Conservation (phyloP, 2,888 invertebrate genomes). For the Lottia scabra region DNA sequence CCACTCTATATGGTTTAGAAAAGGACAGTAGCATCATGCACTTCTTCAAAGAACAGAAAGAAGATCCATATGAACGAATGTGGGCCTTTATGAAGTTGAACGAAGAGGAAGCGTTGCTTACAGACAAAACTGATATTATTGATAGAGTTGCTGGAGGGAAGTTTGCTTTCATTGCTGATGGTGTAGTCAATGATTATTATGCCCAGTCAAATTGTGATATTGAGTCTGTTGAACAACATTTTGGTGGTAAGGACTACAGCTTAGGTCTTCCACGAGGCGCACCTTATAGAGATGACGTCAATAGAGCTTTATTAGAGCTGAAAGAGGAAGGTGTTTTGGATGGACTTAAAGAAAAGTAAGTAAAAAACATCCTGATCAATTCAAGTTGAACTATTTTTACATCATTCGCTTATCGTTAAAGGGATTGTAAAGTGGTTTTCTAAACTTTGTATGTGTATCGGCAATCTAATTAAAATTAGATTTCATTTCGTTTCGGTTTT, state of each 20-base stretch:
- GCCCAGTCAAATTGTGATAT: conserved; percentile 50
- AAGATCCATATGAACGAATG: conserved; percentile 58
- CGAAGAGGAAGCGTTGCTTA: conserved; percentile 38
- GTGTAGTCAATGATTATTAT: conserved; percentile 54
- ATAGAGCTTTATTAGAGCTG: conserved; percentile 47
- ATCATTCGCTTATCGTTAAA: too few relatives aligned
- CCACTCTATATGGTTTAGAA: conserved; percentile 49
- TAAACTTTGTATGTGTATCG: too few relatives aligned
- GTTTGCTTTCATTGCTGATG: conserved; percentile 51
- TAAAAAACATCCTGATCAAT: not conserved
- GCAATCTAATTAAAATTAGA: too few relatives aligned
- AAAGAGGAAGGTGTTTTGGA: conserved; percentile 55
- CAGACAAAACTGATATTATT: conserved; percentile 36
- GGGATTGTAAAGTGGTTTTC: too few relatives aligned
- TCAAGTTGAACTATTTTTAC: too few relatives aligned
- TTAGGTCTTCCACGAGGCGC: conserved; percentile 59
- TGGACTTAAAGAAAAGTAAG: conserved; percentile 46
- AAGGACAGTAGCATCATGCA: conserved; percentile 50
- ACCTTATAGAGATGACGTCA: conserved; percentile 56
- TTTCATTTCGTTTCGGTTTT: too few relatives aligned
- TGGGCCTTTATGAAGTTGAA: conserved; percentile 56
- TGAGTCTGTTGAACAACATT: conserved; percentile 55
- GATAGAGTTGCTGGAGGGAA: conserved; percentile 37
- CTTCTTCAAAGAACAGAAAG: conserved; percentile 42
- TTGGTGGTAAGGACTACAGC: conserved; percentile 53